Evolutionary conservation across 2,113 vertebrate genomes (phyloP).

Genomic region (Ictalurus furcatus): DNA sequence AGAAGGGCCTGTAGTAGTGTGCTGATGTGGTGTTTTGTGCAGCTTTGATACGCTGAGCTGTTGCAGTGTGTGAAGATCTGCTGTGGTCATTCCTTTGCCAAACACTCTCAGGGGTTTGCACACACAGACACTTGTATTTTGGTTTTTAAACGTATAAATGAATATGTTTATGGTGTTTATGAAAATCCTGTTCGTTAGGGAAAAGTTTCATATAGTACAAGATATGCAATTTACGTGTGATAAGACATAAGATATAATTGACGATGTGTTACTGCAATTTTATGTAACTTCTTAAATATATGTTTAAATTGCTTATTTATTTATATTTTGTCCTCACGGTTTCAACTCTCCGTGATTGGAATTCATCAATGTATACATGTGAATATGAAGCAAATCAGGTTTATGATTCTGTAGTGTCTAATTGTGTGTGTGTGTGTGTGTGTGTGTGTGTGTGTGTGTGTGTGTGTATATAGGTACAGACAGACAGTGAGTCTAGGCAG

Average conservation of each 20-base stretch:
- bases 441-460: conserved; percentile 13
- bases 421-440: neutral
- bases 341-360: neutral
- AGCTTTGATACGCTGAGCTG: conserved; percentile 29
- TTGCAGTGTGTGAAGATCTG: conserved; percentile 21
- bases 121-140: neutral
- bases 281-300: too few relatives aligned
- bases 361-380: neutral
- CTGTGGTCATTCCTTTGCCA: neutral
- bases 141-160: neutral
- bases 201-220: too few relatives aligned
- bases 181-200: neutral
- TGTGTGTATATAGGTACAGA: conserved; percentile 67
- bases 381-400: neutral
- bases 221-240: neutral
- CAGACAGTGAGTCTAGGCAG: conserved; percentile 75
- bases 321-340: too few relatives aligned
- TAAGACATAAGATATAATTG: neutral
- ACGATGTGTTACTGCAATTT: neutral
- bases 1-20: conserved; percentile 21
- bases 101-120: neutral
- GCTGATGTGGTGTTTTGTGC: conserved; percentile 30
- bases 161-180: neutral
- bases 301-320: too few relatives aligned
- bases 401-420: neutral